Base-by-base conservation (phyloP, 2,113 vertebrate genomes). In the Mola mola region DNA sequence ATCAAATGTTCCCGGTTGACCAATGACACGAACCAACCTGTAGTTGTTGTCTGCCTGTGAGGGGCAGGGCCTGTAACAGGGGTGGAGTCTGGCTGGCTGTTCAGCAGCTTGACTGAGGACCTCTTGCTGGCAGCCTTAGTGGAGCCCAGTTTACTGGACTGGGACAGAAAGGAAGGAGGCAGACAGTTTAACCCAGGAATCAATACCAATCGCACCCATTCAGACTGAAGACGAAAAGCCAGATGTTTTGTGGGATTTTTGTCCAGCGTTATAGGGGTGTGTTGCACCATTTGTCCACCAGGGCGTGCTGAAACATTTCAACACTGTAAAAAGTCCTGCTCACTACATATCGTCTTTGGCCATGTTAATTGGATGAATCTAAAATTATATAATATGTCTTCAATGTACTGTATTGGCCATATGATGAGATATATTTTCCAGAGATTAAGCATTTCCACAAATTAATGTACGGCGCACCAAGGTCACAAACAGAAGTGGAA, bases 61-160 rank as follows among this genome's bases (percentile, higher is more conserved):
- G 73, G 59, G 64, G 56, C 7, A 24, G 43, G 31, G 93, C 94
- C 93, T 79, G 89, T 66, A 87, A 84, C 88, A 24, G 93, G 89
- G 38, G 72, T 72, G 59, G 85, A 22, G 20, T 81, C 82, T 3
- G 49, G 16, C 82, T 93, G 90, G 81, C 50, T 83, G 77, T 58
- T 85, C 48, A 81, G 66, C 65, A 82, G 47, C 63, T 91, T 93
- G 21, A 72, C 68, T 12, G 92, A 86, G 8, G 72, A 72, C 80
- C 89, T 93, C 81, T 92, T 96, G 4, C 85, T 72, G 24, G 86
- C 55, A 5, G 90, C 77, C 79, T 95, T 98, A 66, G 83, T 90
- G 71, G 92, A 91, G 42, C 77, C 82, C 41, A 69, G 65, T 76
- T 90, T 94, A 86, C 83, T 93, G 50, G 94, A 91, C 97, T 98